A percentile compares a stretch with the other conserved stretches of the same genome.
Evolutionary conservation across 2,113 vertebrate genomes (phyloP).

Genomic region (Otolemur garnettii): DNA sequence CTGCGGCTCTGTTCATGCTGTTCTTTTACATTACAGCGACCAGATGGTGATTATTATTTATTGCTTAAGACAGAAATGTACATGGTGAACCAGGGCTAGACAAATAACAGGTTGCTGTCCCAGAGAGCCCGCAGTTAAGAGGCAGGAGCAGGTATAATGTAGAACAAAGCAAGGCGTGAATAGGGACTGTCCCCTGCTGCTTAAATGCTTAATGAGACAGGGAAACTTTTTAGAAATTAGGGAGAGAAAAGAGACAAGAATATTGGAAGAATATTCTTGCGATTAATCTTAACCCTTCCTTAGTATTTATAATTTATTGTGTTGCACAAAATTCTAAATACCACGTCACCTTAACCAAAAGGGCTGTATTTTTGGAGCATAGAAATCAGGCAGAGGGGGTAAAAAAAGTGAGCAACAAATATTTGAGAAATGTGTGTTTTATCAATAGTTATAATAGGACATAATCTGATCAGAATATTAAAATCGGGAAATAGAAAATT

Average conservation of each 20-base stretch:
- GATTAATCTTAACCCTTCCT: slow-evolving; percentile 1
- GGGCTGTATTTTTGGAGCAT: background rate
- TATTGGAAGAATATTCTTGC: background rate
- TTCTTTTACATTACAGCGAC: slow-evolving; percentile 13
- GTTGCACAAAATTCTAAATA: background rate
- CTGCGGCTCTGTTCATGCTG: background rate
- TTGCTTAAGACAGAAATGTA: background rate
- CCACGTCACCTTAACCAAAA: background rate
- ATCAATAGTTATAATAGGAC: background rate
- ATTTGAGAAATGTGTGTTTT: background rate
- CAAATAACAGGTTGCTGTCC: background rate
- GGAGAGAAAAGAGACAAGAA: background rate
- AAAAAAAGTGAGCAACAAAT: background rate
- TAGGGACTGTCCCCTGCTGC: background rate
- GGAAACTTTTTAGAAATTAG: background rate
- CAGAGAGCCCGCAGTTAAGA: slow-evolving; percentile 4
- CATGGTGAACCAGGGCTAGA: background rate
- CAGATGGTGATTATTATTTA: slow-evolving; percentile 4
- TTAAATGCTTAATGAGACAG: slow-evolving; percentile 27
- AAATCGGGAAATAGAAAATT: background rate
- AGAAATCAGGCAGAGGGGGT: background rate
- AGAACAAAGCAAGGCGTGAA: slow-evolving; percentile 22
- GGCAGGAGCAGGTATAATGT: background rate
- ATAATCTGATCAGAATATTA: background rate
- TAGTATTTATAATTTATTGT: background rate